phyloP scores from a whole-genome alignment of 1,140 invertebrate species.

The Cotesia vestalis region DNA sequence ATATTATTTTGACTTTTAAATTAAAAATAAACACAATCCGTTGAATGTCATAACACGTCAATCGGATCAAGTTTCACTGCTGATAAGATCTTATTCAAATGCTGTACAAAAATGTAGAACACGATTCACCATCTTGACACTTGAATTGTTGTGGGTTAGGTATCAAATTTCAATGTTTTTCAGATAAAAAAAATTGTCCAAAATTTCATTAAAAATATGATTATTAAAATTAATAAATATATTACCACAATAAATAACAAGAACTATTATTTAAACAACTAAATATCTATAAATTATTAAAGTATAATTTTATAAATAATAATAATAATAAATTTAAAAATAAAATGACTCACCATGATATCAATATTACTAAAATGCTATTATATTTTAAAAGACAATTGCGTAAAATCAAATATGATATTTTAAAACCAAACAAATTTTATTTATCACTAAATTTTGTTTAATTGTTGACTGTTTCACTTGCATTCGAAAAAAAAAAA shows the following conservation, averaged over 20 bases:
- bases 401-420: slow-evolving; percentile 20
- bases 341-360: slow-evolving; percentile 52
- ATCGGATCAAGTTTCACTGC: slow-evolving; percentile 15
- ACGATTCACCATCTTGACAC: slow-evolving; percentile 52
- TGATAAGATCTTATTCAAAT: slow-evolving; percentile 33
- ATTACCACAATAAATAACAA: neutral
- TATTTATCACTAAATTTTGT: slow-evolving; percentile 35
- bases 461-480: slow-evolving; percentile 42
- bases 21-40: slow-evolving; percentile 1
- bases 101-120: slow-evolving; percentile 25
- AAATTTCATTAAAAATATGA: neutral
- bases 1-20: too few species aligned
- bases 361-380: slow-evolving; percentile 21
- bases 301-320: slow-evolving; percentile 2
- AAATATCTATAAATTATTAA: neutral
- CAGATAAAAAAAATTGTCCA: slow-evolving; percentile 7
- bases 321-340: slow-evolving; percentile 18
- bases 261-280: neutral
- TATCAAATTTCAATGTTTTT: slow-evolving; percentile 38
- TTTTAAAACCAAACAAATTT: slow-evolving; percentile 27
- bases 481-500: slow-evolving; percentile 50
- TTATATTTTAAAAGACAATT: slow-evolving; percentile 1
- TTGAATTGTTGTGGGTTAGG: slow-evolving; percentile 39
- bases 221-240: neutral
- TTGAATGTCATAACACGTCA: neutral